Conservation (phyloP, 2,888 invertebrate species). For the Sthenelais limicola region DNA sequence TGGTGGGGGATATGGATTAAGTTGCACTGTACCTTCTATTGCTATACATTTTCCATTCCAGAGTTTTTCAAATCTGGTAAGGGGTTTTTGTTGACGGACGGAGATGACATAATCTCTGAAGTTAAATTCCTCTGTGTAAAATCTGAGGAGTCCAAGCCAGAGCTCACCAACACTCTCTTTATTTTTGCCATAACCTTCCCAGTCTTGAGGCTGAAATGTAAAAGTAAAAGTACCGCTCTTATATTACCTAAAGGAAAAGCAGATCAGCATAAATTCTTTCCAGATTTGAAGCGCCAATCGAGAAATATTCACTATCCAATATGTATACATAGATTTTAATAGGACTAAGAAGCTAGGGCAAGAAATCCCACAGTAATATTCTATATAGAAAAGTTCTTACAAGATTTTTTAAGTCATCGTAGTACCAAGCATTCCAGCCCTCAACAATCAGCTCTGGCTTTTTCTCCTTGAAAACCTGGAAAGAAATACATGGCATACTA, state of each 20-base stretch:
- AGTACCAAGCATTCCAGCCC: constrained; percentile 76
- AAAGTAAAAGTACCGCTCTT: neutral
- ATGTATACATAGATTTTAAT: too few relatives aligned
- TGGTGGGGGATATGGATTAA: neutral
- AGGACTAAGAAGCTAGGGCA: neutral
- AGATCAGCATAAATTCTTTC: neutral
- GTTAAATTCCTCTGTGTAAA: constrained; percentile 75
- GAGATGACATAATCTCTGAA: constrained; percentile 74
- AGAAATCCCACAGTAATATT: neutral
- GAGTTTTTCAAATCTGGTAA: constrained; percentile 75
- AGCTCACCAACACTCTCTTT: constrained; percentile 73
- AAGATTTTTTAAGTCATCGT: constrained; percentile 71
- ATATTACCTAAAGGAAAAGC: neutral
- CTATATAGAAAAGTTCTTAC: constrained; percentile 67
- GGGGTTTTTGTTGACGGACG: constrained; percentile 72
- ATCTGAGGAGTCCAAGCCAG: constrained; percentile 76
- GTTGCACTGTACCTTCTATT: constrained; percentile 77
- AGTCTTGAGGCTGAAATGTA: constrained; percentile 64
- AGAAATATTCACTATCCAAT: too few relatives aligned
- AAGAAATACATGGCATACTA: too few relatives aligned
- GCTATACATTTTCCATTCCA: constrained; percentile 76
- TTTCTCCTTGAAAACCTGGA: constrained; percentile 58
- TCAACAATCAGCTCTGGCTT: constrained; percentile 72
- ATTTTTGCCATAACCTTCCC: constrained; percentile 74
- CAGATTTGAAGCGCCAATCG: neutral